These are phyloP conservation scores for Cosmopolites sordidus DNA, from an alignment of 2,888 invertebrate genomes.

Conservation along the genomic window DNA sequence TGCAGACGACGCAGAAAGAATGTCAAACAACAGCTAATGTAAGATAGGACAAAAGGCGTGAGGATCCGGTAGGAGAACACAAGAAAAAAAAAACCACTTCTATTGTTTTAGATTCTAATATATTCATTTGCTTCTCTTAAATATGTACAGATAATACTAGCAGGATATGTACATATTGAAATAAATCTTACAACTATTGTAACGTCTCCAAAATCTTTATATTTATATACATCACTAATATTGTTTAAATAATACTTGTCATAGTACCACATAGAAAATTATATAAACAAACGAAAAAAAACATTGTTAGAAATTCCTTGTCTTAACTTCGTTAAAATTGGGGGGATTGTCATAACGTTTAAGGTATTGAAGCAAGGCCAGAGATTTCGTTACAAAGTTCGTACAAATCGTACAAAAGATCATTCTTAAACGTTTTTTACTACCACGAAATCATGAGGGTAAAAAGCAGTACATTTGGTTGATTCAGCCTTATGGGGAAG, in stretches of 20 bases:
- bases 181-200: not conserved
- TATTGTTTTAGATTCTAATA: not conserved
- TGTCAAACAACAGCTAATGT: no score
- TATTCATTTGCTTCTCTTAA: not conserved
- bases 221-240: not conserved
- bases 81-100: no score
- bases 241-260: not conserved
- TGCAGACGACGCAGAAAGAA: no score
- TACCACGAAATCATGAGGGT: not conserved
- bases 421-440: not conserved
- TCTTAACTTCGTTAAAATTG: not conserved
- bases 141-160: not conserved
- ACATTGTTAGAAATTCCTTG: not conserved
- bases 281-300: not conserved
- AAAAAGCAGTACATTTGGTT: conserved; percentile 15
- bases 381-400: not conserved
- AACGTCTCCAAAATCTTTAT: not conserved
- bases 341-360: conserved; percentile 2
- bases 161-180: conserved; percentile 1
- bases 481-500: conserved; percentile 26
- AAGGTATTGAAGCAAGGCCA: conserved; percentile 2
- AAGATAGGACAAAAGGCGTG: no score
- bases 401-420: not conserved
- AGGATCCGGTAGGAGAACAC: no score
- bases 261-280: not conserved